These are phyloP conservation scores for Dendrophyllia cribrosa DNA, from an alignment of 64 coral and sea anemone species.

Conservation along the genomic window DNA sequence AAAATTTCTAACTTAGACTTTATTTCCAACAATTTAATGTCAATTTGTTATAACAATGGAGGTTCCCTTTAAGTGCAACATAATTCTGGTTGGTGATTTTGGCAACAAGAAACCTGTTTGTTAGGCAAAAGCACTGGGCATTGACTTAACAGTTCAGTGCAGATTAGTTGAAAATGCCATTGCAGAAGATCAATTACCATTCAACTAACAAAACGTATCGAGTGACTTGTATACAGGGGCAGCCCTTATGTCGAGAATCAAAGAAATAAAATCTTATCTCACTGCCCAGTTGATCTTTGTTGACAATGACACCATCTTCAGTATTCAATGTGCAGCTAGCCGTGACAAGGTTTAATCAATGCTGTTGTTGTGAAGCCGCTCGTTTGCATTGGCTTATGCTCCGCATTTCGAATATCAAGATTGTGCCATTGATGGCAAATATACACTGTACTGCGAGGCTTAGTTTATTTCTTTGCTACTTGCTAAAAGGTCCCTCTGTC, in stretches of 20 bases:
- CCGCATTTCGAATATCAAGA: neutral
- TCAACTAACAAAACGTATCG: neutral
- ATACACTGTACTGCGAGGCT: neutral
- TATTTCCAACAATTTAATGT: too few species aligned
- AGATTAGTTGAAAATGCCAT: neutral
- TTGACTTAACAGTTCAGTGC: slow-evolving; percentile 40
- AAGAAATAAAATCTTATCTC: neutral
- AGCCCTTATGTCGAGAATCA: neutral
- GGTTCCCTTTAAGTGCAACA: too few species aligned
- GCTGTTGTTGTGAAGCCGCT: neutral
- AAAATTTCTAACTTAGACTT: too few species aligned
- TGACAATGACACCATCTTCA: neutral
- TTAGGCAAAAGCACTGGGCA: slow-evolving; percentile 21
- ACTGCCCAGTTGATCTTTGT: neutral
- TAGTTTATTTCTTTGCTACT: neutral
- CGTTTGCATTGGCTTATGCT: neutral
- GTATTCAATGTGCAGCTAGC: neutral
- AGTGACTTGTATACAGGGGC: neutral
- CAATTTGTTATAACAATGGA: too few species aligned
- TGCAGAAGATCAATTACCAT: neutral
- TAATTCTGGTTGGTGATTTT: too few species aligned
- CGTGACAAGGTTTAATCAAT: neutral
- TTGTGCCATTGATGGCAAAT: neutral
- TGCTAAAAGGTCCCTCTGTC: neutral
- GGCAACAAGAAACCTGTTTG: too few species aligned